Evolutionary conservation across 2,888 invertebrate genomes (phyloP), one percentile per base, ranked within the genome.

Genomic region (Melanostoma mellinum): DNA sequence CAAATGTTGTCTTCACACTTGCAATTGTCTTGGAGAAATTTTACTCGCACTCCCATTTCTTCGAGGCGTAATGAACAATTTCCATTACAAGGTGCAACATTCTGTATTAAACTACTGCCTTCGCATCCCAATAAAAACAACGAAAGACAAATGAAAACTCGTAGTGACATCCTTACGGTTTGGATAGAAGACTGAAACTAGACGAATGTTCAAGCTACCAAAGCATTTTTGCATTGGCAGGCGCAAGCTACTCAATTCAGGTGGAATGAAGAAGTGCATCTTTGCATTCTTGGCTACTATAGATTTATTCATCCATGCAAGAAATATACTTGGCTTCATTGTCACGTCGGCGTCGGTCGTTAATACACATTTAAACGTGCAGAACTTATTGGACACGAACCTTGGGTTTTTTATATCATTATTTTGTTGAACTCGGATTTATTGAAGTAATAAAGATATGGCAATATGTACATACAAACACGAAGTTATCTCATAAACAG

Each of bases 331-430:
- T 81, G 72, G 44, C 53, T 78, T n/a, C 65, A 72, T 72, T 81
- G 71, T 81, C 81, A 81, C 77, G 81, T 81, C 72, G 67, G 20
- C 50, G 55, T 55, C 36, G 38, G 6, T 36, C 32, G 46, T n/a
- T 46, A 20, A 20, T 20, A 48, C 63, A 50, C 38, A 63, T 50
- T 44, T 53, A 69, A 63, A 72, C 65, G 82, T 74, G 53, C 63
- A 73, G 63, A 65, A 77, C 40, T 33, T 67, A 77, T 82, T 82
- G 63, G 52, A 40, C 56, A 69, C 73, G 77, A 55, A 73, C 61
- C 52, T 76, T 82, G 48, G 36, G 10, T 50, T 63, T 76, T 77
- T 76, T 44, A 42, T 9, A 40, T 40, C 9, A 10, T 65, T 35
- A 35, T 8, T 36, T 55, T 55, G 6, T 3, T 52, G 9, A 40